These are phyloP conservation scores for Sebastes nivosus DNA, from an alignment of 2,797 vertebrate genomes.

Conservation along the genomic window DNA sequence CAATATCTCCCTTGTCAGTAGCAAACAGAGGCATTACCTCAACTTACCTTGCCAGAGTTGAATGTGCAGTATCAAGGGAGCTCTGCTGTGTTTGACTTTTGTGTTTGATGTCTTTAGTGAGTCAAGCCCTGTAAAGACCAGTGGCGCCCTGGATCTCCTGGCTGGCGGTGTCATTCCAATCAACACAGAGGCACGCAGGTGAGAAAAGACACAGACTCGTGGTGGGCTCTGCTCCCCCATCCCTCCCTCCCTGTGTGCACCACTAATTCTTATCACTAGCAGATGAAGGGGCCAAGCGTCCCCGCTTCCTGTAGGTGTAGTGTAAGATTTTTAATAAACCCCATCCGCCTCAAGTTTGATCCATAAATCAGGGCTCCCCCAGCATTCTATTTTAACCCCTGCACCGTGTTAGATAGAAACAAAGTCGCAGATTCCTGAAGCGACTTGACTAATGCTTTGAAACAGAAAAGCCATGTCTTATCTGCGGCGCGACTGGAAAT, in stretches of 20 bases:
- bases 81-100: constrained; percentile 27
- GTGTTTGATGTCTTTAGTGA: constrained; percentile 50
- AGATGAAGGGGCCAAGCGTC: constrained; percentile 19
- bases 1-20: constrained; percentile 44
- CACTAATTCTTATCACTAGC: constrained; percentile 19
- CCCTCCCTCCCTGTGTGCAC: neutral
- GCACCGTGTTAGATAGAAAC: constrained; percentile 27
- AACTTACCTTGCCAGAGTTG: constrained; percentile 22
- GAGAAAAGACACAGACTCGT: constrained; percentile 19
- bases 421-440: constrained; percentile 49
- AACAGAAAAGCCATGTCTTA: constrained; percentile 55
- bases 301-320: constrained; percentile 8
- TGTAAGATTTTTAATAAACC: constrained; percentile 36
- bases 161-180: constrained; percentile 59
- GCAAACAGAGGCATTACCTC: constrained; percentile 30
- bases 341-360: constrained; percentile 42
- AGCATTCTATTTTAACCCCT: constrained; percentile 38
- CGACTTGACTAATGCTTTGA: constrained; percentile 48
- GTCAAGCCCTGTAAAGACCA: constrained; percentile 44
- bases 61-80: neutral
- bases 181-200: constrained; percentile 58
- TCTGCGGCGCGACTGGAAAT: constrained; percentile 51
- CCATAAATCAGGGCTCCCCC: constrained; percentile 40
- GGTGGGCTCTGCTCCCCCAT: constrained; percentile 4
- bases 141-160: constrained; percentile 56